These are phyloP conservation scores for Cyclophora punctaria DNA, from an alignment of 2,888 invertebrate species.

Conservation along the genomic window DNA sequence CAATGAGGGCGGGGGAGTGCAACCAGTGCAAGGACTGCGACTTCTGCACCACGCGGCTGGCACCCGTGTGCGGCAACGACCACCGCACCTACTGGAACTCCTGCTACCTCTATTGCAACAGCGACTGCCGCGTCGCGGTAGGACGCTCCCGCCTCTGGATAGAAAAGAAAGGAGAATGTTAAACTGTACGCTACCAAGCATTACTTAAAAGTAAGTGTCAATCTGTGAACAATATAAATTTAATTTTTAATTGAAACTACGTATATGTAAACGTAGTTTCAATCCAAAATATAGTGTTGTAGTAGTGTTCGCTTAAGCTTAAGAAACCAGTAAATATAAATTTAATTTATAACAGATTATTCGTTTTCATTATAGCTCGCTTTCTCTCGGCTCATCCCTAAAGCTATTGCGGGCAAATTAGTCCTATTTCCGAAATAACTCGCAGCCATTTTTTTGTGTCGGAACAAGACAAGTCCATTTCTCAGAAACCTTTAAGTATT, in stretches of 20 bases:
- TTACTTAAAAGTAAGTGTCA: too few relatives aligned
- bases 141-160: constrained; percentile 7
- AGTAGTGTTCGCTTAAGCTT: too few relatives aligned
- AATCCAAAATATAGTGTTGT: too few relatives aligned
- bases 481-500: constrained; percentile 29
- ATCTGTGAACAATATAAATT: too few relatives aligned
- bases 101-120: constrained; percentile 28
- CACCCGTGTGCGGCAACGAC: constrained; percentile 32
- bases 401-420: constrained; percentile 19
- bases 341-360: constrained; percentile 7
- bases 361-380: constrained; percentile 5
- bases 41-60: constrained; percentile 16
- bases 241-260: neutral
- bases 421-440: constrained; percentile 21
- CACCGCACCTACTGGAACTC: constrained; percentile 26
- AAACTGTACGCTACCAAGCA: neutral
- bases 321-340: neutral
- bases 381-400: constrained; percentile 2
- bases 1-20: constrained; percentile 2
- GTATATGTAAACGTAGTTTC: too few relatives aligned
- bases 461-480: constrained; percentile 27
- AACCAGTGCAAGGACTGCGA: constrained; percentile 4
- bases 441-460: constrained; percentile 20
- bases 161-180: constrained; percentile 14
- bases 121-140: constrained; percentile 17